Base-by-base conservation (phyloP, 1,140 invertebrate genomes). In the Atta cephalotes region DNA sequence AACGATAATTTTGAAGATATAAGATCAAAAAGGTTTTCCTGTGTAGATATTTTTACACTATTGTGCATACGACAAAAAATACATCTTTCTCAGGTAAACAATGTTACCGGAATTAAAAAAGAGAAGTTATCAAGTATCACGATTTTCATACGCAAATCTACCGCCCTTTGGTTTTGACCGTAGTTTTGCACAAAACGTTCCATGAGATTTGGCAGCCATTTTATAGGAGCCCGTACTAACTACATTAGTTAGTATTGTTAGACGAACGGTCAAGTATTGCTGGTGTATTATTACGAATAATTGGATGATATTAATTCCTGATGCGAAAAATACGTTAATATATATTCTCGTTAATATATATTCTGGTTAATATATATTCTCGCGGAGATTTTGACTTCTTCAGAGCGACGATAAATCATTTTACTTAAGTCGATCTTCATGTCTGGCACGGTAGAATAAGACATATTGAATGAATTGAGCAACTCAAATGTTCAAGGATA, bases 241-340 rank as follows among this genome's bases (percentile, higher is more conserved):
- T 93, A 91, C 88, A 84, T 82, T 74, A 89, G 90, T 94, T 95
- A 94, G 94, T 93, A 85, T 94, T 94, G 93, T 94, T 95, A 94
- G 94, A 95, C 94, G 94, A 95, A 95, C 90, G 70, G 91, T 92
- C 86, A 85, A 81, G 63, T 90, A 71, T 66, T 88, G 63, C 31
- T 92, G 35, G 65, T 45, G n/a, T 68, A 45, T 68, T 68, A 68
- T 39, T 39, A 9, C 10, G 16, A 6, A 2, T 66, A 45, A 12
- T 88, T 21, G 10, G 39, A 18, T 51, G 2, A 31, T 63, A 45
- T 89, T 39, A 63, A 56, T 14, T 70, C 45, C 31, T 10, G 51
- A 62, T 56, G 25, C n/a, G 25, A 63, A 35, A 72, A 49, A 71
- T 14, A 63, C 21, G n/a, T 86, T 76, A 49, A 66, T 74, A 31